phyloP scores from a whole-genome alignment of 2,888 invertebrate genomes.

The Therioaphis trifolii region DNA sequence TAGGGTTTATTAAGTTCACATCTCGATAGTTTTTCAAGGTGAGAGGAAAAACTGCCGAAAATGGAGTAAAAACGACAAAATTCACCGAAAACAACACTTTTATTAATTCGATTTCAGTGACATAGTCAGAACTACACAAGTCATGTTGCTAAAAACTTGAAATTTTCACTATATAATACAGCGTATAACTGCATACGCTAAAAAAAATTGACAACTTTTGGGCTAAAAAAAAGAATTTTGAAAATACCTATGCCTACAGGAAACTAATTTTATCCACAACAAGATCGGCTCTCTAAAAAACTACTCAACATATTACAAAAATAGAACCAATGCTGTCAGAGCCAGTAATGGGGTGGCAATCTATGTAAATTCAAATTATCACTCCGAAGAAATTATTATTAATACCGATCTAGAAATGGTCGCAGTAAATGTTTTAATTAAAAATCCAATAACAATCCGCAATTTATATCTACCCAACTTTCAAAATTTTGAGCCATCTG shows the following conservation, averaged over 20 bases:
- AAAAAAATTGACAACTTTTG: too few relatives aligned
- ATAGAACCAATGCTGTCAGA: neutral
- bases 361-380: slow-evolving; percentile 21
- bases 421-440: neutral
- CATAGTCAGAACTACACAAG: too few relatives aligned
- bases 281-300: slow-evolving; percentile 23
- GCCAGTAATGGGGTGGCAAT: slow-evolving; percentile 18
- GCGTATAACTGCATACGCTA: too few relatives aligned
- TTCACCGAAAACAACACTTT: too few relatives aligned
- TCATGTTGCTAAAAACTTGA: too few relatives aligned
- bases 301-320: slow-evolving; percentile 2
- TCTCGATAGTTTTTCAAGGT: too few relatives aligned
- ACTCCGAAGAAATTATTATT: slow-evolving; percentile 20
- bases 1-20: too few relatives aligned
- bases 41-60: too few relatives aligned
- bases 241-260: slow-evolving; percentile 17
- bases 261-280: slow-evolving; percentile 18
- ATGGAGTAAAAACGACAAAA: too few relatives aligned
- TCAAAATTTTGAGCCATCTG: slow-evolving; percentile 15
- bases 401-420: slow-evolving; percentile 2
- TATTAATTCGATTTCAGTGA: too few relatives aligned
- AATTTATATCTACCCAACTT: neutral
- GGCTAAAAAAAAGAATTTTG: too few relatives aligned
- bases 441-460: slow-evolving; percentile 8
- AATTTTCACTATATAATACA: too few relatives aligned